Percentiles rank a stretch among this genome's conserved stretches.
phyloP scores from a whole-genome alignment of 1,140 invertebrate genomes.

The Drosophila pachea region DNA sequence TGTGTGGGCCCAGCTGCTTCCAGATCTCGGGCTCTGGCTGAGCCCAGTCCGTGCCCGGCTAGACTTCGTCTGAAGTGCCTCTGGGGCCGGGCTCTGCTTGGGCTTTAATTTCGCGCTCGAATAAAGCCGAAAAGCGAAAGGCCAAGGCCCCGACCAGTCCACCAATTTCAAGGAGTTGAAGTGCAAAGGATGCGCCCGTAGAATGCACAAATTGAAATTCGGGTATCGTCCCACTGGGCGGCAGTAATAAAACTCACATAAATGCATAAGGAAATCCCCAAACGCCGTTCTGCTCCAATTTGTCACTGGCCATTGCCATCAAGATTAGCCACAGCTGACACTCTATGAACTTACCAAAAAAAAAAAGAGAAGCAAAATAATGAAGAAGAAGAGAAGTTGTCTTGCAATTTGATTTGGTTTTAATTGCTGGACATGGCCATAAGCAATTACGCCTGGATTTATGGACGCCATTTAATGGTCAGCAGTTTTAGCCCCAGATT shows the following conservation, averaged over 20 bases:
- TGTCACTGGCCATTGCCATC: conserved; percentile 50
- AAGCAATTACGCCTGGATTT: conserved; percentile 59
- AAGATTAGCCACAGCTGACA: conserved; percentile 45
- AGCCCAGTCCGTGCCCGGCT: not conserved
- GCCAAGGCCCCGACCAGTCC: not conserved
- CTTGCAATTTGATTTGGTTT: conserved; percentile 59
- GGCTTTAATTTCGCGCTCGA: conserved; percentile 63
- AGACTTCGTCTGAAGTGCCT: conserved; percentile 4
- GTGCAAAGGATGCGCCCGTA: conserved; percentile 48
- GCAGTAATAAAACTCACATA: too few species aligned
- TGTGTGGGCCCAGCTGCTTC: too few species aligned
- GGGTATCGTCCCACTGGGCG: conserved; percentile 3
- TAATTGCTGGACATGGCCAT: conserved; percentile 45
- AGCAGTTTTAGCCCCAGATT: conserved; percentile 29
- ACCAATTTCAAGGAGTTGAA: conserved; percentile 61
- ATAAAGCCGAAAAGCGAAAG: conserved; percentile 71
- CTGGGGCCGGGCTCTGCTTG: conserved; percentile 24
- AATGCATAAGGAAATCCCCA: not conserved
- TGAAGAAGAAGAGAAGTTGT: conserved; percentile 36
- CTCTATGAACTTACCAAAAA: conserved; percentile 19
- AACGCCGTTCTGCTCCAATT: conserved; percentile 19
- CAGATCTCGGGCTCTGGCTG: too few species aligned
- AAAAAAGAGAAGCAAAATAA: conserved; percentile 12
- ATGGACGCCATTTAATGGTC: conserved; percentile 57
- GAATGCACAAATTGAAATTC: conserved; percentile 41